Base-by-base conservation (phyloP, 2,888 invertebrate species). In the Eupithecia tripunctaria region DNA sequence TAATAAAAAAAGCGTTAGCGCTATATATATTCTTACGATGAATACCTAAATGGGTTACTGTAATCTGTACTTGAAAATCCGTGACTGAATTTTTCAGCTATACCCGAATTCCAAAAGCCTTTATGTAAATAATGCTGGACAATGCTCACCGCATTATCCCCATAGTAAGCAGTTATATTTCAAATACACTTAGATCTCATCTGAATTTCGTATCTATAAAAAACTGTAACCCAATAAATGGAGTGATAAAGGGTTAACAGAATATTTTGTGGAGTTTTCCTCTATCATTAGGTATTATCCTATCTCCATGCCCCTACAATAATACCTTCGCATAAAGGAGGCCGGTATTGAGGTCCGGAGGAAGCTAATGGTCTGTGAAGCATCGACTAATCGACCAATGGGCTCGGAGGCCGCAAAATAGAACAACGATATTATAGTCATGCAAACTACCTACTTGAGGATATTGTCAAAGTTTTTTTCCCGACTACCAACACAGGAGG, bases 291-390 rank as follows among this genome's bases (percentile, higher is more conserved):
- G 4, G 43, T 18, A 47, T 12, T 56, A 56, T 25, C 25, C 21
- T 56, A 60, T 67, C 69, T 38, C 66, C 66, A 67, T 70, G 63
- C 59, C 68, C 65, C 32, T 21, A 21, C 47, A 51, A 67, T 36
- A 32, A 47, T 36, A 32, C 25, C 12, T 64, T 38, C 36, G 51
- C 69, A 25, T 32, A 47, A 74, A 71, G 71, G 67, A 62, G 64
- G 68, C 27, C 67, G 68, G 71, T 67, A 38, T 64, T 65, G 72
- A 72, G 73, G 78, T 64, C 77, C 73, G 69, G 73, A 77, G 75
- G 68, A 76, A 75, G 76, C 70, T 79, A 79, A 79, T 79, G 79
- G 77, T 76, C 77, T 76, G 79, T 79, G 74, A 78, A 78, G 68
- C 72, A 76, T 78, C 76, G 76, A 47, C 79, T 77, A 78, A 77